phyloP scores from a whole-genome alignment of 1,140 invertebrate species.

The Ceratina australensis region DNA sequence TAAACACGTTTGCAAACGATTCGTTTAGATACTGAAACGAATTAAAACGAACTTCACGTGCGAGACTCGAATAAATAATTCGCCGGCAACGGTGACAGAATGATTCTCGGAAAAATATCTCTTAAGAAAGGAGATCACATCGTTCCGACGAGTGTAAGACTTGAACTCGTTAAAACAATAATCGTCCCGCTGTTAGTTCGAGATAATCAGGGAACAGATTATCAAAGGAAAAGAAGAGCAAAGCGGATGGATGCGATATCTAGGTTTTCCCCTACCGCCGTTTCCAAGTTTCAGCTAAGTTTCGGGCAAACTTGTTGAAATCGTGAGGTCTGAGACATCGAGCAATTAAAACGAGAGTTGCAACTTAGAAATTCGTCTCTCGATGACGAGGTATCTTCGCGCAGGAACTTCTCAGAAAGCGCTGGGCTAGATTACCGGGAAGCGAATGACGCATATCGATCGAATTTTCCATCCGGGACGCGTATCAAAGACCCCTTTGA shows the following conservation, averaged over 20 bases:
- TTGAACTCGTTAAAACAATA: conserved; percentile 40
- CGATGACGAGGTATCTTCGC: conserved; percentile 3
- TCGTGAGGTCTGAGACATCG: conserved; percentile 35
- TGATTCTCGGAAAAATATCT: too few species aligned
- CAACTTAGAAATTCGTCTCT: conserved; percentile 39
- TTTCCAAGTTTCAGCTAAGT: conserved; percentile 6
- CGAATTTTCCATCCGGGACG: conserved; percentile 44
- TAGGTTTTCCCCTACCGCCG: not conserved
- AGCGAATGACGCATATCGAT: conserved; percentile 52
- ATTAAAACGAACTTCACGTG: too few species aligned
- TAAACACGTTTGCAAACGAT: not conserved
- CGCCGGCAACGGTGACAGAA: too few species aligned
- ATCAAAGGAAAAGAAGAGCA: conserved; percentile 3
- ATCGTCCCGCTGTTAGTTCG: too few species aligned
- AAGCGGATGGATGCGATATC: not conserved
- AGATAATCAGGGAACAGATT: conserved; percentile 8
- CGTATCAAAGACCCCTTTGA: conserved; percentile 50
- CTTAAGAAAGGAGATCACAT: too few species aligned
- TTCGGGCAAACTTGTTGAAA: conserved; percentile 22
- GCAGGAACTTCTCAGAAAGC: conserved; percentile 38
- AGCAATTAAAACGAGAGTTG: conserved; percentile 55
- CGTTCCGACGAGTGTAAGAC: not conserved
- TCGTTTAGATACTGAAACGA: too few species aligned
- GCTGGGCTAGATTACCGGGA: conserved; percentile 43
- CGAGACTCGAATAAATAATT: too few species aligned